Percentiles rank a stretch among this genome's conserved stretches.
Conservation (phyloP, 2,888 invertebrate species). For the Pachliopta kotzebuea region DNA sequence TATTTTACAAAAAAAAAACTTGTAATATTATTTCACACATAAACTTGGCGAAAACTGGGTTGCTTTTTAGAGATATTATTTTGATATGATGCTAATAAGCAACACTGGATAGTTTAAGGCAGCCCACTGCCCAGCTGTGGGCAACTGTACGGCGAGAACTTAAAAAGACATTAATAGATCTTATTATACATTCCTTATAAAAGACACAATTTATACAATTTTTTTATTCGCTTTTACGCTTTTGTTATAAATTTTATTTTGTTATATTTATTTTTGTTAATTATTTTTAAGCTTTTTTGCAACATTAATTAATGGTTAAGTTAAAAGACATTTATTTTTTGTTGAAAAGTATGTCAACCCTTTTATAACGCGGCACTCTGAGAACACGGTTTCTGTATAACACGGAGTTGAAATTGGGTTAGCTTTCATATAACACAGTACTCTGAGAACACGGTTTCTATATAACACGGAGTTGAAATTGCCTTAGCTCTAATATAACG, state of each 20-base stretch:
- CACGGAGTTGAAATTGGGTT: too few relatives aligned
- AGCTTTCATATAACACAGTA: too few relatives aligned
- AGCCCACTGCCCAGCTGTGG: neutral
- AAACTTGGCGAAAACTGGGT: neutral
- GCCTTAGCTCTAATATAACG: too few relatives aligned
- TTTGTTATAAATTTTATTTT: neutral
- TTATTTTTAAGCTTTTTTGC: slow-evolving; percentile 8
- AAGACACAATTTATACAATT: slow-evolving; percentile 1
- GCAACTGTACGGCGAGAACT: neutral
- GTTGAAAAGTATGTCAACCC: neutral
- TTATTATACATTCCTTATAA: slow-evolving; percentile 2
- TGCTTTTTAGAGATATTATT: neutral
- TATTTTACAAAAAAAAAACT: too few relatives aligned
- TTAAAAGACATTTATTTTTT: slow-evolving; percentile 1
- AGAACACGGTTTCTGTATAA: too few relatives aligned
- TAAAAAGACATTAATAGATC: slow-evolving; percentile 5
- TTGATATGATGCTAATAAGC: neutral
- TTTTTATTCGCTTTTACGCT: neutral
- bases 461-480: too few relatives aligned
- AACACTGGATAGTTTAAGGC: neutral
- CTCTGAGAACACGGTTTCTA: too few relatives aligned
- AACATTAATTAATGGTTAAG: neutral
- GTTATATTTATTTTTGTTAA: slow-evolving; percentile 10
- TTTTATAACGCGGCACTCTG: too few relatives aligned
- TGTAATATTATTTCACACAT: too few relatives aligned